Base-by-base conservation (phyloP, 2,113 vertebrate species). In the Sapayoa aenigma region DNA sequence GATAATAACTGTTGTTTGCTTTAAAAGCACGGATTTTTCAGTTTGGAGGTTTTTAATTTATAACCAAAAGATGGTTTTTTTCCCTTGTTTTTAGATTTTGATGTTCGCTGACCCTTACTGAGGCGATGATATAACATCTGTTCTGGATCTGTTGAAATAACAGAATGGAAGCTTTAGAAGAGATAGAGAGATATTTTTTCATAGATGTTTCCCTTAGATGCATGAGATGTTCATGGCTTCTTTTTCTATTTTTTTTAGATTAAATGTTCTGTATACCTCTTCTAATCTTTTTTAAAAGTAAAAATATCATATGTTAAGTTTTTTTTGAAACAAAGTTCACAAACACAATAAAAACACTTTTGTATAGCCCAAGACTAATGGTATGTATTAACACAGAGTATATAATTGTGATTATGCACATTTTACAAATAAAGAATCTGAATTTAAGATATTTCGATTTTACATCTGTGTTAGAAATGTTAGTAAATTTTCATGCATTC, bases 41-140 rank as follows among this genome's bases (percentile, higher is more conserved):
- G 5, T 15, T 47, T 19, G 11, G 3, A 27, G 6, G 33, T 37
- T 87, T 52, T 44, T 1, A 37, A 41, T 72, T 76, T 53, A 33
- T 39, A 59, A 2, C 3, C 25, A 20, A 71, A 58, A 41, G 9
- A 23, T 12, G 1, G 0, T 0, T 4, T 46, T 39, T 22, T 62
- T 78, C n/a, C 7, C 4, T 55, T 59, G 24, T 66, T 39, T 75
- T 63, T 10, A 46, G 13, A 24, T 84, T 76, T 80, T 23, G 22
- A 33, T 25, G 31, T 49, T 2, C 59, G 46, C 13, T 68, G 23
- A 47, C 7, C 33, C 47, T 13, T 60, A 27, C 14, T 83, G 44
- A 83, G 27, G 4, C 2, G 3, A 33, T 7, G 12, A 35, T 71
- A 47, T 53, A 5, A 2, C 31, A 60, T 33, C 9, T 76, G 4